phyloP scores from a whole-genome alignment of 2,888 invertebrate genomes.

The Chelonus formosanus region DNA sequence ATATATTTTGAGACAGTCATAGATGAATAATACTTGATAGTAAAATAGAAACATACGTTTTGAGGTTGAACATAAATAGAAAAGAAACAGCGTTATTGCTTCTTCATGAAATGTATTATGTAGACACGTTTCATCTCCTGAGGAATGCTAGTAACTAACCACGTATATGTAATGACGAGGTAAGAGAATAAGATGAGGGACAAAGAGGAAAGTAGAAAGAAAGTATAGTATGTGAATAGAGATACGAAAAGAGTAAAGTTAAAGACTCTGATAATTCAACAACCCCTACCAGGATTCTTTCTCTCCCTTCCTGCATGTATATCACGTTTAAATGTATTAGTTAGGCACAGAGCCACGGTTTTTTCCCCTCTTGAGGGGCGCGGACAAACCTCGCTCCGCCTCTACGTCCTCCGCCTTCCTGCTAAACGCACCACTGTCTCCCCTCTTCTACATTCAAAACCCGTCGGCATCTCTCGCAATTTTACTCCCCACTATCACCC shows the following conservation, averaged over 20 bases:
- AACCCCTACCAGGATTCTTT: conserved; percentile 57
- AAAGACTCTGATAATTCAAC: conserved; percentile 47
- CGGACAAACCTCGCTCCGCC: conserved; percentile 66
- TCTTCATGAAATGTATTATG: conserved; percentile 21
- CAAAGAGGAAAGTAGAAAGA: conserved; percentile 34
- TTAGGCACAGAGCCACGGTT: conserved; percentile 55
- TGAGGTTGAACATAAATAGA: too few relatives aligned
- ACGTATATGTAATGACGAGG: conserved; percentile 28
- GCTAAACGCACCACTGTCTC: background rate
- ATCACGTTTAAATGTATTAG: conserved; percentile 17
- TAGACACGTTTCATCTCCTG: conserved; percentile 18
- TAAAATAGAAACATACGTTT: too few relatives aligned
- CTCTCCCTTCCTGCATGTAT: conserved; percentile 17
- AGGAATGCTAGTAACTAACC: conserved; percentile 19
- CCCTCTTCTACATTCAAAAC: too few relatives aligned
- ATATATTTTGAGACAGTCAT: too few relatives aligned
- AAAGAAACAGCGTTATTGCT: background rate
- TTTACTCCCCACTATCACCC: conserved; percentile 43
- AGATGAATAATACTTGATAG: too few relatives aligned
- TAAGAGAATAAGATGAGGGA: conserved; percentile 27
- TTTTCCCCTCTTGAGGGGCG: conserved; percentile 68
- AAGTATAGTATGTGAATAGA: conserved; percentile 6
- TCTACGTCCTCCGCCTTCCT: conserved; percentile 48
- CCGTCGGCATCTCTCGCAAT: conserved; percentile 11
- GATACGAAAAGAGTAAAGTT: background rate